Base-by-base conservation (phyloP, 2,888 invertebrate species). In the Morpho helenor region DNA sequence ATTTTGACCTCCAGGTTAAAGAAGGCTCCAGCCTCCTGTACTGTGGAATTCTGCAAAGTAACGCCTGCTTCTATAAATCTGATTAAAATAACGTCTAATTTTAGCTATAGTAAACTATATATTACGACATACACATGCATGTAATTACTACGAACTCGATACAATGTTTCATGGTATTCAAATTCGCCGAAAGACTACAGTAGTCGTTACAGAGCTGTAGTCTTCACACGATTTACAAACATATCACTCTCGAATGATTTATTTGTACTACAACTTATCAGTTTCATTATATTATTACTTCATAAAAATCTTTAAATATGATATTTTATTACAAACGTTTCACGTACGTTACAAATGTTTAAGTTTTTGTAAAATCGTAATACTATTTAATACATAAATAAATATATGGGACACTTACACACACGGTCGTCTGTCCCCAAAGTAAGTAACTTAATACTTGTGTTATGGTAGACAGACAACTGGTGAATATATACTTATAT, bases 121-220 rank as follows among this genome's bases (percentile, higher is more conserved):
- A 22, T 31, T 9, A 42, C 9, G 9, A 7, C 7, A 42, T 22
- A 43, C 42, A 51, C 42, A 49, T 49, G 49, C 22, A 9, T 51
- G 41, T 57, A 56, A 40, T 46, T n/a, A 9, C 55, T 49, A 39
- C 8, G 43, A 49, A 49, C 55, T 49, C 31, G 23, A 23, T 49
- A 47, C 46, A 51, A 46, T 22, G 48, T 47, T 59, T 59, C 52
- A 52, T 10, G 52, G 59, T 56, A 59, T 49, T 52, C 42, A 49
- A 56, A 56, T 56, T 59, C 59, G 59, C 48, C 44, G 56, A 59
- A 59, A 43, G 49, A 16, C 45, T 53, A 31, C 42, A 44, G 16
- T 23, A 51, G 42, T 57, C 51, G 42, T 57, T 51, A 47, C 42
- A n/a, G 43, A 39, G 40, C 50, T 40, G 9, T 10, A 39, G 22